A percentile compares a stretch with the other conserved stretches of the same genome.
phyloP scores from a whole-genome alignment of 2,113 vertebrate genomes.

The Xiphophorus hellerii region DNA sequence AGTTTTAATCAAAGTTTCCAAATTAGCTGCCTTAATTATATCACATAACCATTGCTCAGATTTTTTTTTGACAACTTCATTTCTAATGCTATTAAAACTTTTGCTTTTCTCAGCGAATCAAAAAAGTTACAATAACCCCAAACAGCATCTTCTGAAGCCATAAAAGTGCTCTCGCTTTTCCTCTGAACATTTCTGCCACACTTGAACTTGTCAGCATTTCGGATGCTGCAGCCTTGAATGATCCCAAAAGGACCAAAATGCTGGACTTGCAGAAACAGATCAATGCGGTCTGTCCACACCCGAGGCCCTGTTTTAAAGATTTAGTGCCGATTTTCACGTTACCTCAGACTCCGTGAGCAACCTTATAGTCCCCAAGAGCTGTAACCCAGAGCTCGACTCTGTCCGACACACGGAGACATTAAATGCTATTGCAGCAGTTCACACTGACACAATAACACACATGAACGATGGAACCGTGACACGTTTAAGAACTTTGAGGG shows the following conservation, averaged over 20 bases:
- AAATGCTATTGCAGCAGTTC: conserved; percentile 60
- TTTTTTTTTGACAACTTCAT: background rate
- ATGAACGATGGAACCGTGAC: conserved; percentile 47
- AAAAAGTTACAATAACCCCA: conserved; percentile 16
- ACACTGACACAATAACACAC: conserved; percentile 18
- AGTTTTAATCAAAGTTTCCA: background rate
- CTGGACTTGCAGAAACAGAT: conserved; percentile 52
- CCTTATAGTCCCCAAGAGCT: conserved; percentile 29
- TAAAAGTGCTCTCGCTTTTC: conserved; percentile 6
- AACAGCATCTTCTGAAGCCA: background rate
- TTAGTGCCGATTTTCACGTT: conserved; percentile 32
- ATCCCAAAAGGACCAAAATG: conserved; percentile 59
- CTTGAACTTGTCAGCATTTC: conserved; percentile 63
- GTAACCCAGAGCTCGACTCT: conserved; percentile 5
- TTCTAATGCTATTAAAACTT: too few relatives aligned
- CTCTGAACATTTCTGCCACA: conserved; percentile 14
- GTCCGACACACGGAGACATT: conserved; percentile 20
- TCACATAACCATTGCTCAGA: background rate
- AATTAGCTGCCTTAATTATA: background rate
- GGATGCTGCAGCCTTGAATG: conserved; percentile 66
- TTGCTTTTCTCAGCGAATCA: background rate
- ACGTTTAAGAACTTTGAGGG: conserved; percentile 20
- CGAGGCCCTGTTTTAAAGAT: background rate
- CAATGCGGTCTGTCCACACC: background rate
- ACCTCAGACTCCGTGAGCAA: conserved; percentile 4